Percentiles rank a stretch among this genome's conserved stretches.
Conservation (phyloP, 2,888 invertebrate species). For the Apoda limacodes region DNA sequence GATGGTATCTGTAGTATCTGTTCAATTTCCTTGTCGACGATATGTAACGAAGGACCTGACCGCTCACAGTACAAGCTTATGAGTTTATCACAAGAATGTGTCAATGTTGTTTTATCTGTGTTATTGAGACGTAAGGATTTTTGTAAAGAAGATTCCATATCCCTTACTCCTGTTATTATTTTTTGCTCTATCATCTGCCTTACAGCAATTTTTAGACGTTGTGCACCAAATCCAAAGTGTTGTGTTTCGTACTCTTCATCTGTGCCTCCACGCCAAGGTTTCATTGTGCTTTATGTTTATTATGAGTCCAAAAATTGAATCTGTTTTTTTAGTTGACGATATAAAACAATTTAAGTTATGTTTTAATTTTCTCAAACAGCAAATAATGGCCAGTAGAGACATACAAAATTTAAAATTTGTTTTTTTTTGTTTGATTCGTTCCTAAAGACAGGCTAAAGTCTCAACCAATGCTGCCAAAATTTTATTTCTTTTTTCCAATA, state of each 20-base stretch:
- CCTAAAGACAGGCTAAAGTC: too few species aligned
- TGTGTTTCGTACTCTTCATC: slow-evolving; percentile 64
- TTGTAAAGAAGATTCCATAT: slow-evolving; percentile 48
- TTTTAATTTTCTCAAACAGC: too few species aligned
- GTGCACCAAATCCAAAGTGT: slow-evolving; percentile 58
- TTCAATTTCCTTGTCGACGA: slow-evolving; percentile 51
- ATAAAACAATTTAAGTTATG: too few species aligned
- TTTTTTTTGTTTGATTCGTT: too few species aligned
- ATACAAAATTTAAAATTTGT: too few species aligned
- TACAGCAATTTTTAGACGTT: slow-evolving; percentile 53
- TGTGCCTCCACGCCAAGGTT: slow-evolving; percentile 48
- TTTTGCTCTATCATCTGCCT: slow-evolving; percentile 59
- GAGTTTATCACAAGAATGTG: slow-evolving; percentile 47
- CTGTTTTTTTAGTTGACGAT: too few species aligned
- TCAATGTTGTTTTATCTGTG: slow-evolving; percentile 44
- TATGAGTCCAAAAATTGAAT: too few species aligned
- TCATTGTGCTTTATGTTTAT: too few species aligned
- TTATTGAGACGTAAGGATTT: slow-evolving; percentile 47
- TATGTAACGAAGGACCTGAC: slow-evolving; percentile 40
- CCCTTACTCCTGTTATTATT: slow-evolving; percentile 46
- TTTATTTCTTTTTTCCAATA: too few species aligned
- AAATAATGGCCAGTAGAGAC: too few species aligned
- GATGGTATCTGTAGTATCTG: slow-evolving; percentile 41
- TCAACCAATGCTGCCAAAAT: too few species aligned
- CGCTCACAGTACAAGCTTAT: slow-evolving; percentile 47